Conservation (phyloP, 2,888 invertebrate genomes). For the Drosophila prostipennis region DNA sequence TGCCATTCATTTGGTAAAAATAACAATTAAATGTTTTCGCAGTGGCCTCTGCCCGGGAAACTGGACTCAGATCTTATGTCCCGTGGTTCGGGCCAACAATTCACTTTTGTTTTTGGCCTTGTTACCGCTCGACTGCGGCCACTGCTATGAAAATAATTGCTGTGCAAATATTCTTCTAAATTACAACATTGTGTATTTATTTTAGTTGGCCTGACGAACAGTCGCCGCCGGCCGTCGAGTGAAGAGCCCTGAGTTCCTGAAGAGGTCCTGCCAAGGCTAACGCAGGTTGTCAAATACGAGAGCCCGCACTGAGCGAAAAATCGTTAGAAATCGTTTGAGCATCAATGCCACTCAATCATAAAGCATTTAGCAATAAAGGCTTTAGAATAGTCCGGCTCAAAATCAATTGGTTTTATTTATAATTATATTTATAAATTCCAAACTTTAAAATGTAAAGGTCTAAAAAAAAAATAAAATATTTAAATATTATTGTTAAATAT, state of each 20-base stretch:
- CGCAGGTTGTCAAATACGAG: slow-evolving; percentile 18
- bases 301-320: slow-evolving; percentile 19
- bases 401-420: too few relatives aligned
- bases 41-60: slow-evolving; percentile 68
- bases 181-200: slow-evolving; percentile 72
- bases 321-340: neutral
- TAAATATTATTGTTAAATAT: too few relatives aligned
- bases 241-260: slow-evolving; percentile 22
- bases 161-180: slow-evolving; percentile 72
- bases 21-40: slow-evolving; percentile 79
- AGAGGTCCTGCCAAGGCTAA: slow-evolving; percentile 43
- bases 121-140: slow-evolving; percentile 40
- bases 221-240: slow-evolving; percentile 35
- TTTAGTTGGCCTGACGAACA: slow-evolving; percentile 59
- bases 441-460: too few relatives aligned
- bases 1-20: slow-evolving; percentile 77
- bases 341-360: too few relatives aligned
- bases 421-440: too few relatives aligned
- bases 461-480: too few relatives aligned
- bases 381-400: too few relatives aligned
- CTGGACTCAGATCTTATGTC: slow-evolving; percentile 43
- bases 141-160: slow-evolving; percentile 71
- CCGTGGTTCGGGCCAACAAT: slow-evolving; percentile 59
- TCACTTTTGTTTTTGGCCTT: slow-evolving; percentile 70
- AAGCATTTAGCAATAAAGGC: too few relatives aligned